Conservation (phyloP, 2,888 invertebrate species). For the Drymonia ruficornis region DNA sequence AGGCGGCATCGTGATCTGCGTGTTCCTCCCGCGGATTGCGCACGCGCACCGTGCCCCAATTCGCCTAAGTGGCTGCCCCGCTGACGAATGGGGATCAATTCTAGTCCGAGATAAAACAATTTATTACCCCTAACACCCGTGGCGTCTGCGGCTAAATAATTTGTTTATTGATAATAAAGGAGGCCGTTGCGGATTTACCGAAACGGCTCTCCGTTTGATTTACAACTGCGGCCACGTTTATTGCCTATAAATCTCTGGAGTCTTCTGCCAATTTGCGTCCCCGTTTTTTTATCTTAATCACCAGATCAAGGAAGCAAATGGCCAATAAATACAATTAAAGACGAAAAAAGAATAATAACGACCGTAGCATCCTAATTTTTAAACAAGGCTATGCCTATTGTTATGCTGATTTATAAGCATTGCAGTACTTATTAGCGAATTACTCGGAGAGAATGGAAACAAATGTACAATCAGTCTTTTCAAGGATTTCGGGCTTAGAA, state of each 20-base stretch:
- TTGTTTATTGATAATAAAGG: constrained; percentile 47
- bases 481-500: constrained; percentile 30
- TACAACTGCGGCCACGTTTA: constrained; percentile 28
- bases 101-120: constrained; percentile 48
- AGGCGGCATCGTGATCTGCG: constrained; percentile 49
- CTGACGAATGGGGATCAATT: constrained; percentile 66
- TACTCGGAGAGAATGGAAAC: constrained; percentile 21
- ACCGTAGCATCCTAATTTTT: constrained; percentile 20
- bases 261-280: not conserved
- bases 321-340: constrained; percentile 16
- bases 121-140: constrained; percentile 46
- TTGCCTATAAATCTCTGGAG: constrained; percentile 17
- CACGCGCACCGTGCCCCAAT: constrained; percentile 57
- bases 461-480: constrained; percentile 23
- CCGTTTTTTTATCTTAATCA: constrained; percentile 4
- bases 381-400: constrained; percentile 25
- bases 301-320: constrained; percentile 9
- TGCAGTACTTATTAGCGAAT: constrained; percentile 25
- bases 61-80: constrained; percentile 61
- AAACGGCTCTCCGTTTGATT: constrained; percentile 26
- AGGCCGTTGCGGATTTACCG: constrained; percentile 27
- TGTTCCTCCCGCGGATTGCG: constrained; percentile 47
- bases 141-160: constrained; percentile 38
- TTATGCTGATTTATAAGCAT: constrained; percentile 26
- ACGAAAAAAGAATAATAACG: constrained; percentile 17